Evolutionary conservation across 2,888 invertebrate genomes (phyloP), one percentile per base, ranked within the genome.

Genomic region (Lepetodrilus schrolli): DNA sequence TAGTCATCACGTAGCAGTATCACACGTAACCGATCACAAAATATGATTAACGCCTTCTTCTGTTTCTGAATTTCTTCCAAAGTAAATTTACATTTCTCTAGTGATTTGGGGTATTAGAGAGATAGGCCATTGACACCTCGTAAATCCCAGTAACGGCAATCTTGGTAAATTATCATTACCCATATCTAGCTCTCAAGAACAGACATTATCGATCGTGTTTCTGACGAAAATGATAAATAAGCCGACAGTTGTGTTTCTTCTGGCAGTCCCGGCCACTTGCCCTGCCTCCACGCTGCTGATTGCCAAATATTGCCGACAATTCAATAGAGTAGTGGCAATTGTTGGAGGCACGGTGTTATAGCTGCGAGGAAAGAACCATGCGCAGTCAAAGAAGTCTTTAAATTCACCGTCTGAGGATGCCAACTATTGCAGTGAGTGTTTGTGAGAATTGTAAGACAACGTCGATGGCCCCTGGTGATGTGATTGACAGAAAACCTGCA

Each of bases 71-170:
- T 17, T 43, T 30, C 34, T 30, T 34, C 26, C 17, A 8, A 58
- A 58, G 26, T 30, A 58, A 26, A 58, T 58, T 58, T 30, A 17
- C 58, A 58, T 58, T 58, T 58, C 58, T 26, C 30, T n/a, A 30
- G 58, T 58, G 58, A 30, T 17, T 30, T 23, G 10, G n/a, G 34
- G 26, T 30, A 13, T n/a, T 30, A 34, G 58, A 17, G 58, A 23
- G 34, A 58, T 13, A 58, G 48, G n/a, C 58, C 34, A 23, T 58
- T 58, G 30, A 30, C 58, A 58, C 58, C 8, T 34, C n/a, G n/a
- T 58, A 30, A 58, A 34, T 17, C 8, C 34, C 13, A n/a, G 30
- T 17, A 23, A 34, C 30, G 30, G n/a, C 17, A 58, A 58, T 26
- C 30, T 26, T 8, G 30, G 58, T 30, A 58, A 58, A 30, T 58